phyloP scores from a whole-genome alignment of 2,797 vertebrate species.

The Enteromius mattozi region DNA sequence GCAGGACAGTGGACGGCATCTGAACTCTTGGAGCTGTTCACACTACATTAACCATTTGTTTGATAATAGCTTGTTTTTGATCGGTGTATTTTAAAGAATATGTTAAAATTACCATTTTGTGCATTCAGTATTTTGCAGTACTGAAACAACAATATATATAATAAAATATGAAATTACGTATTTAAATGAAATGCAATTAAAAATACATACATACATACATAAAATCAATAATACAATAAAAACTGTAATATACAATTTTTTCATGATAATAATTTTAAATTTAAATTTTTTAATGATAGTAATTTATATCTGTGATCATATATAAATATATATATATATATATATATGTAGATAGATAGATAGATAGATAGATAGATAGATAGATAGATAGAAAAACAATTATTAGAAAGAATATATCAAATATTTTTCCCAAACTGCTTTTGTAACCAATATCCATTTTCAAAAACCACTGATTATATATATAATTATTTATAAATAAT shows the following conservation, averaged over 20 bases:
- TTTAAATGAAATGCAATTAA: no score
- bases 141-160: not conserved
- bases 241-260: not conserved
- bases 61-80: not conserved
- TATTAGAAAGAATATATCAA: not conserved
- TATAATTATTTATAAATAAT: not conserved
- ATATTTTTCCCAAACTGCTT: not conserved
- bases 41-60: not conserved
- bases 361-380: no score
- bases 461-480: not conserved
- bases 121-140: not conserved
- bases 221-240: not conserved
- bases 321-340: not conserved
- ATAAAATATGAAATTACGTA: no score
- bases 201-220: not conserved
- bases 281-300: no score
- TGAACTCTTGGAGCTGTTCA: constrained; percentile 1
- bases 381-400: no score
- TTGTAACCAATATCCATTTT: not conserved
- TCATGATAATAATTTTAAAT: no score
- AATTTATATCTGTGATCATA: no score
- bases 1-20: not conserved
- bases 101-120: not conserved
- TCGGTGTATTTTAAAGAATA: not conserved
- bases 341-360: no score